Conservation (phyloP, 1,140 invertebrate species). For the Polypedilum vanderplanki region DNA sequence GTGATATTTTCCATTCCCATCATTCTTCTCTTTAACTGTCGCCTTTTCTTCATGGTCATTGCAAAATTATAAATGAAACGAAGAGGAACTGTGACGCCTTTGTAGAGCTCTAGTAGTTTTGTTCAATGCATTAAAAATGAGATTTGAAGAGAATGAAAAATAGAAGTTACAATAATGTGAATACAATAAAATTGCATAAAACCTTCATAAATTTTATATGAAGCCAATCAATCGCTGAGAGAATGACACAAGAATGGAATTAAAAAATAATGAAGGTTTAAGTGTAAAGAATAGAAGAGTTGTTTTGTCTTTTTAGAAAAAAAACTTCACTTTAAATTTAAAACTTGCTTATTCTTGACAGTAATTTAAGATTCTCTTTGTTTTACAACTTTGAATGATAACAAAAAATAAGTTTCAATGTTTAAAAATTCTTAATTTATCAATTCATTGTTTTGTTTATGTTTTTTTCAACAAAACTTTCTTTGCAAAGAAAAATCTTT, state of each 20-base stretch:
- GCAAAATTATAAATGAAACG: not conserved
- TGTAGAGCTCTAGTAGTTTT: not conserved
- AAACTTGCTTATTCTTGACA: no score
- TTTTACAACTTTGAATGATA: no score
- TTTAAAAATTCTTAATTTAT: no score
- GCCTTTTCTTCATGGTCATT: constrained; percentile 1
- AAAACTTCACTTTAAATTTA: no score
- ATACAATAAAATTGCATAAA: not conserved
- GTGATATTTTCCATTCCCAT: not conserved
- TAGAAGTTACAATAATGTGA: not conserved
- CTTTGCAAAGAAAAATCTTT: not conserved
- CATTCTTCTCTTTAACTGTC: not conserved
- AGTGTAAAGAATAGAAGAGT: not conserved
- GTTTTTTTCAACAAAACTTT: not conserved
- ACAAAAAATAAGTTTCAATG: no score
- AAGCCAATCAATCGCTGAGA: not conserved
- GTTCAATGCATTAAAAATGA: not conserved
- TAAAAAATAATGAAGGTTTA: not conserved
- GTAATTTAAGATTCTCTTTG: no score
- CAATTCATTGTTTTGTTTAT: not conserved
- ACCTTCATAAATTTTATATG: not conserved
- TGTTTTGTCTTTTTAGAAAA: no score
- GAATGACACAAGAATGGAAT: not conserved
- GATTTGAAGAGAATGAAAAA: not conserved
- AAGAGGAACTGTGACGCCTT: not conserved